phyloP scores from a whole-genome alignment of 2,113 vertebrate species.

The Aythya baeri region DNA sequence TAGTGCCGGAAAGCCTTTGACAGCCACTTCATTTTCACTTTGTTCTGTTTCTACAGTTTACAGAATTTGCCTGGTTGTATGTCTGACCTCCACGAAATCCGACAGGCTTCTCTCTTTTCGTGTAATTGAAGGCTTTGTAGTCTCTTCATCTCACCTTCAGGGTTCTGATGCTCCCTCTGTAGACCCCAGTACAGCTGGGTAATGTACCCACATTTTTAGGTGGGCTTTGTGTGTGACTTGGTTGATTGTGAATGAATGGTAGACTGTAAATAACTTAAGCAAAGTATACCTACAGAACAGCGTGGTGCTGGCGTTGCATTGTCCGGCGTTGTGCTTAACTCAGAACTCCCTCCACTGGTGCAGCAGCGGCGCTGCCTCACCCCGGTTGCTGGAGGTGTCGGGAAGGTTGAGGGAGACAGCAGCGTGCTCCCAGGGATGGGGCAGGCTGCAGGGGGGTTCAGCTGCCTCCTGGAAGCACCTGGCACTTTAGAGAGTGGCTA shows the following conservation, averaged over 20 bases:
- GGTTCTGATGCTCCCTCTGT: not conserved
- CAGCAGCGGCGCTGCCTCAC: not conserved
- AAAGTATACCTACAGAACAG: not conserved
- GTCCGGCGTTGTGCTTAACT: not conserved
- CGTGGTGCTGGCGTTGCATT: not conserved
- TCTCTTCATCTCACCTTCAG: not conserved
- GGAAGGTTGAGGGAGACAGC: not conserved
- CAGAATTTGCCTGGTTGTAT: conserved; percentile 8
- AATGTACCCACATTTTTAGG: not conserved
- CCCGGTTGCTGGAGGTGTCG: not conserved
- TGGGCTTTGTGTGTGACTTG: not conserved
- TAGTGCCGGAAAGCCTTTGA: conserved; percentile 14
- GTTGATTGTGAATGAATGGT: not conserved
- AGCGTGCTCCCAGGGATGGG: not conserved
- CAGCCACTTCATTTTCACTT: conserved; percentile 41
- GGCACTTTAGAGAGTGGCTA: not conserved
- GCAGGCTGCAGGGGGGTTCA: not conserved
- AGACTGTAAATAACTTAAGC: not conserved
- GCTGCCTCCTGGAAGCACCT: not conserved
- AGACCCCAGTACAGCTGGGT: not conserved
- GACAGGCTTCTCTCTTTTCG: conserved; percentile 11
- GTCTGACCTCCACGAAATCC: not conserved
- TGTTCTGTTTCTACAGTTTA: conserved; percentile 11
- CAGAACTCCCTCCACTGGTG: not conserved
- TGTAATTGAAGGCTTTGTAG: not conserved